phyloP scores from a whole-genome alignment of 2,888 invertebrate species.

The Galerucella nymphaeae region DNA sequence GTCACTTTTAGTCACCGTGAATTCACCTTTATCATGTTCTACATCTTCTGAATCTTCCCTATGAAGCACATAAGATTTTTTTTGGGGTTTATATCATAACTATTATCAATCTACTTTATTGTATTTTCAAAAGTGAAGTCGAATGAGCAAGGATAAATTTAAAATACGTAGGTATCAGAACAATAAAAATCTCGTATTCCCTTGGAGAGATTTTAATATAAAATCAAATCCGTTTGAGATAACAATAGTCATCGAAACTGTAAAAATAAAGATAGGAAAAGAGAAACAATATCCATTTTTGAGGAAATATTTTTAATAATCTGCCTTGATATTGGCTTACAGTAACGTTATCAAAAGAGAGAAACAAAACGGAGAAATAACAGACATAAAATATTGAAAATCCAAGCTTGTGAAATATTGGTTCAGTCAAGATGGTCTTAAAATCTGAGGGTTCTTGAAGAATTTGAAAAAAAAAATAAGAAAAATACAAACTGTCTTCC shows the following conservation, averaged over 20 bases:
- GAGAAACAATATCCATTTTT: conserved; percentile 23
- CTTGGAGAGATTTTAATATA: not conserved
- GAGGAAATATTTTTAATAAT: conserved; percentile 33
- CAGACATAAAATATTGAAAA: not conserved
- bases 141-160: not conserved
- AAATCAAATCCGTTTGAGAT: conserved; percentile 23
- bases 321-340: conserved; percentile 18
- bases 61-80: no score
- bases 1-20: no score
- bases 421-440: not conserved
- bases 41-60: no score
- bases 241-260: conserved; percentile 28
- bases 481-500: no score
- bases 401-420: not conserved
- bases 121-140: not conserved
- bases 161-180: not conserved
- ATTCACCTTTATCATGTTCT: no score
- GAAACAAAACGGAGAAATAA: not conserved
- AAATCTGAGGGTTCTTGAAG: not conserved
- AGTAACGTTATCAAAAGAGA: not conserved
- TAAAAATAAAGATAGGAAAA: conserved; percentile 27
- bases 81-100: no score
- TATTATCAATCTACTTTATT: no score
- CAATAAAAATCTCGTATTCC: conserved; percentile 4
- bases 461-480: no score